phyloP scores from a whole-genome alignment of 1,140 invertebrate genomes.

The Cryptotermes secundus region DNA sequence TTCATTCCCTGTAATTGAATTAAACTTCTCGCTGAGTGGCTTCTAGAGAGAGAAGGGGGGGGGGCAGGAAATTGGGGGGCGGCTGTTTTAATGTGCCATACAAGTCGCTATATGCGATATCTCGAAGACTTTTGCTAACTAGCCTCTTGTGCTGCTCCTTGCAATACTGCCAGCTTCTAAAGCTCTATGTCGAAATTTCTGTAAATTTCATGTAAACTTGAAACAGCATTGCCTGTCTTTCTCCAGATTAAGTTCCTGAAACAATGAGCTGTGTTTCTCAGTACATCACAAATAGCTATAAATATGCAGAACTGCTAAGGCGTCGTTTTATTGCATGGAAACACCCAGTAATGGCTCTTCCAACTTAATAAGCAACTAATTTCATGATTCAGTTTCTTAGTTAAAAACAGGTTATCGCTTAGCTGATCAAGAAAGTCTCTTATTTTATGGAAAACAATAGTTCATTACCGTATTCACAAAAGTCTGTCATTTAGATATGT shows the following conservation, averaged over 20 bases:
- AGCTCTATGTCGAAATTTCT: background rate
- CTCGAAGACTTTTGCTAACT: background rate
- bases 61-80: background rate
- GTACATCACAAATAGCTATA: no score
- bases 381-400: no score
- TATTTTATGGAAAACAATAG: no score
- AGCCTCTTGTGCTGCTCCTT: background rate
- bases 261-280: background rate
- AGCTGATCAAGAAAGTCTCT: no score
- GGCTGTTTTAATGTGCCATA: background rate
- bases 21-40: slow-evolving; percentile 33
- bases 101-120: background rate
- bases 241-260: background rate
- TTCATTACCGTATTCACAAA: no score
- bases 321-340: no score
- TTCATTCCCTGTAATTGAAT: slow-evolving; percentile 37
- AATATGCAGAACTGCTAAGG: no score
- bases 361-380: no score
- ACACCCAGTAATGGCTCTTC: no score
- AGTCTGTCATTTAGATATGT: no score
- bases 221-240: background rate
- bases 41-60: background rate
- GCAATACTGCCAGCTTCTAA: background rate
- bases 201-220: background rate
- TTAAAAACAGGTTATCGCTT: no score